These are phyloP conservation scores for Hemibagrus guttatus DNA, from an alignment of 2,797 vertebrate species.

Conservation along the genomic window DNA sequence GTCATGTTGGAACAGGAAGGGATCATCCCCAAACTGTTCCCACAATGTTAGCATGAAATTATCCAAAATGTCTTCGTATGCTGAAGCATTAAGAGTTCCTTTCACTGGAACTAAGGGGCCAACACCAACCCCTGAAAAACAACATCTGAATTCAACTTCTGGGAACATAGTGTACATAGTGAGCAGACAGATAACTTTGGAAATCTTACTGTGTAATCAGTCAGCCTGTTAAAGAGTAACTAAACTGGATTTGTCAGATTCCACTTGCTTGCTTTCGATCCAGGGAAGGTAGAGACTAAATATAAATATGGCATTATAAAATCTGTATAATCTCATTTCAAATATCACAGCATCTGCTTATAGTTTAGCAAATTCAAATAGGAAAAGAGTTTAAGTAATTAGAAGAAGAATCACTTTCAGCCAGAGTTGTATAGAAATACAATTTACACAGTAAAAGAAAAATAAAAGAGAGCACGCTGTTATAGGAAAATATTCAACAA, in stretches of 20 bases:
- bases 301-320: background rate
- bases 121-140: too few species aligned
- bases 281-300: background rate
- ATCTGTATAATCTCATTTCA: background rate
- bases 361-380: background rate
- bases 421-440: background rate
- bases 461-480: too few species aligned
- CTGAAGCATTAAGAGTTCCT: too few species aligned
- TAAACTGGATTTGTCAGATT: slow-evolving; percentile 23
- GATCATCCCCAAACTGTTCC: too few species aligned
- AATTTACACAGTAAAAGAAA: background rate
- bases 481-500: background rate
- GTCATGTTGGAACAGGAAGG: too few species aligned
- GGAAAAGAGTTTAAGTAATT: background rate
- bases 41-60: too few species aligned
- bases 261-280: background rate
- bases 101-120: too few species aligned
- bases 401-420: background rate
- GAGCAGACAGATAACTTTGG: background rate
- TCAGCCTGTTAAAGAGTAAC: slow-evolving; percentile 37
- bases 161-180: background rate
- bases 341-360: background rate
- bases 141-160: too few species aligned
- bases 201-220: background rate
- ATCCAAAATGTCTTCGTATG: too few species aligned